Base-by-base conservation (phyloP, 1,140 invertebrate species). In the Sarcophaga peregrina region DNA sequence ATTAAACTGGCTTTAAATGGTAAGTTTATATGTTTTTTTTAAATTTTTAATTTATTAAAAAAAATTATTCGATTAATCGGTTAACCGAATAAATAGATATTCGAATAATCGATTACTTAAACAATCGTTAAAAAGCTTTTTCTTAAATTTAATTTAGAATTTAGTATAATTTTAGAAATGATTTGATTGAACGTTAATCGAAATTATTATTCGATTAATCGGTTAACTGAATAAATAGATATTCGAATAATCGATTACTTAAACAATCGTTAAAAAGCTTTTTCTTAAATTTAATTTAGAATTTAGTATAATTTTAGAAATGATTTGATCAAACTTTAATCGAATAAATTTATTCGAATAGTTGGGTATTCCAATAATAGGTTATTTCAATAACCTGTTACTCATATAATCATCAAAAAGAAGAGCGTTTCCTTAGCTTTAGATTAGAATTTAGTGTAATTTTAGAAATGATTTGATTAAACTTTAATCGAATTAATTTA, bases 1-100 rank as follows among this genome's bases (percentile, higher is more conserved):
- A 17, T 68, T 68, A 68, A 68, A 68, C 62, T 68, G 62, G 62
- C 62, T 68, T 68, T 68, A 68, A 68, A 25, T 25, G 62, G 62
- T 68, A n/a, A 68, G 62, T 68, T 68, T 8, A n/a, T 17, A n/a
- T 17, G 3, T 62, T 13, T 62, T 37, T n/a, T 37, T 2, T 37
- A 4, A 37, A 37, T 37, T 37, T 37, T 37, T 37, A 37, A 37
- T 37, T 37, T 37, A 37, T 37, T 37, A 2, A 2, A 2, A 37
- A 37, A 37, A 37, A 37, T 2, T 37, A 37, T 37, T 37, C 25
- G 4, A 2, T 37, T 37, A 37, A 4, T 37, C 25, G 25, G 25
- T 37, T 37, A 37, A 37, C 25, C 25, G 25, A 37, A 37, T 37
- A 37, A 37, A 37, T 4, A 4, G 25, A 2, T 37, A 37, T 2